A percentile compares a stretch with the other conserved stretches of the same genome.
phyloP scores from a whole-genome alignment of 2,113 vertebrate species.

The Hyaena hyaena region DNA sequence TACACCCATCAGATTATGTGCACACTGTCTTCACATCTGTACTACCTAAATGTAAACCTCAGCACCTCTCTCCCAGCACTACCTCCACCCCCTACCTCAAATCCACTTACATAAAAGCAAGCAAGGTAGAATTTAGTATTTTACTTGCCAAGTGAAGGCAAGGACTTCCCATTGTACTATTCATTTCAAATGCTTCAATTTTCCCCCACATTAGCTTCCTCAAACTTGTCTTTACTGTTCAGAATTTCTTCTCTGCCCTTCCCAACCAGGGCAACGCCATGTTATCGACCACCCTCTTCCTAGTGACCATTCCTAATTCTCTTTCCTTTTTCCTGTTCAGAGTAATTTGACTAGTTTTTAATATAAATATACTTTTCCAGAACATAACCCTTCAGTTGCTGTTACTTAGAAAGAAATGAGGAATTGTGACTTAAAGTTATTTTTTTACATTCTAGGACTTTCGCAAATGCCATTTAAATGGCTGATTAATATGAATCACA shows the following conservation, averaged over 20 bases:
- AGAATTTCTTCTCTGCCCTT: neutral
- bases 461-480: neutral
- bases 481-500: neutral
- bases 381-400: neutral
- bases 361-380: neutral
- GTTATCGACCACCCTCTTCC: neutral
- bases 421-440: neutral
- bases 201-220: neutral
- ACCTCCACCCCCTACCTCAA: neutral
- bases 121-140: neutral
- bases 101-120: neutral
- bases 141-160: neutral
- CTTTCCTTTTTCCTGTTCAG: neutral
- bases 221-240: neutral
- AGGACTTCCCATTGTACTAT: neutral
- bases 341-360: neutral
- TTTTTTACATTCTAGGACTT: neutral
- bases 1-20: neutral
- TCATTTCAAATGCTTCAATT: neutral
- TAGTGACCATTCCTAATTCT: neutral
- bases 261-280: neutral
- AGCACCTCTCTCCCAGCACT: neutral
- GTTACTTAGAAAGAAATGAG: neutral
- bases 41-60: neutral
- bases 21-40: neutral